A percentile compares a stretch with the other conserved stretches of the same genome.
Conservation (phyloP, 2,797 vertebrate species). For the Eidolon dupreanum region DNA sequence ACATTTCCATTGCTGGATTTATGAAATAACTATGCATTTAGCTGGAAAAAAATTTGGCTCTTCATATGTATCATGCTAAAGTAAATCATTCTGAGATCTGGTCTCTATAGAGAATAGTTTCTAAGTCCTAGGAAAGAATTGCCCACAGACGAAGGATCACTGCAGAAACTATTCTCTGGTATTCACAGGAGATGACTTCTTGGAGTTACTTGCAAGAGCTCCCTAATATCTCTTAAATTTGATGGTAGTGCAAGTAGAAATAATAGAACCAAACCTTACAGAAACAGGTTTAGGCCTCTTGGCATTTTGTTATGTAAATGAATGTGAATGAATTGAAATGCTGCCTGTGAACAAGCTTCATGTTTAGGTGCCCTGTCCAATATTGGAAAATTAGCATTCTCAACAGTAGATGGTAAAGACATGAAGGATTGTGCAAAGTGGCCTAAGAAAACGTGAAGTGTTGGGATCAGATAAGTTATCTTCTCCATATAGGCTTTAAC, state of each 20-base stretch:
- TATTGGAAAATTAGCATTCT: neutral
- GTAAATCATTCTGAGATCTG: neutral
- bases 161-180: neutral
- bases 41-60: neutral
- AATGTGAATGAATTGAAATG: neutral
- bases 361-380: neutral
- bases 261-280: neutral
- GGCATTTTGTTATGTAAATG: neutral
- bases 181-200: neutral
- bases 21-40: neutral
- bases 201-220: neutral
- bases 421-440: too few species aligned
- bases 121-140: neutral
- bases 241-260: neutral
- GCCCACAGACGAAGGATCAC: neutral
- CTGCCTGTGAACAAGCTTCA: neutral
- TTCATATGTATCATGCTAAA: neutral
- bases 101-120: conserved; percentile 34
- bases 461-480: neutral
- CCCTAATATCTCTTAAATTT: neutral
- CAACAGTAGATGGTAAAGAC: too few species aligned
- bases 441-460: neutral
- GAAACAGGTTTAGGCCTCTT: neutral
- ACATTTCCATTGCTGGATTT: neutral
- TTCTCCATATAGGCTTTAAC: neutral